Base-by-base conservation (phyloP, 2,113 vertebrate genomes). In the Beaufortia kweichowensis region DNA sequence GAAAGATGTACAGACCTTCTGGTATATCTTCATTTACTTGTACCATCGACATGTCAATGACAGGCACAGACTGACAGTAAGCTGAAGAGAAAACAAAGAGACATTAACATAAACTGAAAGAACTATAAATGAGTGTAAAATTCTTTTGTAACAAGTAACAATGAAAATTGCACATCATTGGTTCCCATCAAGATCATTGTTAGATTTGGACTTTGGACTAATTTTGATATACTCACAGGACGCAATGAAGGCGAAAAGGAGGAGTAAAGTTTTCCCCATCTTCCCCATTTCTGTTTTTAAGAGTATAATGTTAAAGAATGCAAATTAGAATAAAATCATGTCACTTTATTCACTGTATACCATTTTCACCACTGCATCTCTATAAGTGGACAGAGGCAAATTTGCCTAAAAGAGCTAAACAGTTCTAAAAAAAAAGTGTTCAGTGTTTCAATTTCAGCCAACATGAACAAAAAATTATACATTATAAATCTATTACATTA, bases 181-280 rank as follows among this genome's bases (percentile, higher is more conserved):
- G 3, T 12, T 43, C 8, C 21, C 8, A 7, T 17, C 46, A 3
- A 1, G 53, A 53, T 60, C 24, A 50, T 6, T n/a, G 2, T 53
- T 55, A 17, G 2, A 10, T 62, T 35, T 55, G 21, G 65, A 46
- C 41, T 48, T 71, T 33, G 43, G 8, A 6, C 14, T 24, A 14
- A 43, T 7, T 28, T 39, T 8, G 19, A 61, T 6, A 81, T 43
- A 81, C 85, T 84, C 61, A 91, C 91, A 87, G 48, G 78, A 60
- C 21, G 67, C 53, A 28, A 84, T 19, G 19, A 78, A 29, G 75
- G 39, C n/a, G 7, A 89, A 35, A 6, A 90, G 35, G 3, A 92
- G 59, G n/a, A 91, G 23, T 2, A 87, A 1, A 5, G 62, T 26
- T 68, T 39, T 57, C 75, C 33, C 57, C 64, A 85, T 64, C n/a